phyloP scores from a whole-genome alignment of 2,113 vertebrate genomes.

The Silurus meridionalis region DNA sequence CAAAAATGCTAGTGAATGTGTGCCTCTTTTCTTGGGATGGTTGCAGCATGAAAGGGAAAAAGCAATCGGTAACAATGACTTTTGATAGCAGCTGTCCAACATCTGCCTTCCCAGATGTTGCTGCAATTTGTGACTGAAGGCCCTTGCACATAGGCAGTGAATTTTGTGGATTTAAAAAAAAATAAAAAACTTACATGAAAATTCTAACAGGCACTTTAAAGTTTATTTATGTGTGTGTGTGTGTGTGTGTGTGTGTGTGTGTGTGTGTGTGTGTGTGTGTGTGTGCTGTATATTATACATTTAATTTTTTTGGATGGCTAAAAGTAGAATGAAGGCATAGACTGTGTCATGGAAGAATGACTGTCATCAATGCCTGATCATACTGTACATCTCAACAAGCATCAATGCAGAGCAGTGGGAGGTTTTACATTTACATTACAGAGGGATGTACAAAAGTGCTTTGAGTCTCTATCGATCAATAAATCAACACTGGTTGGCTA shows the following conservation, averaged over 20 bases:
- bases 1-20: not conserved
- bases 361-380: not conserved
- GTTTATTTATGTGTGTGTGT: no score
- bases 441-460: no score
- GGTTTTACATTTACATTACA: conserved; percentile 31
- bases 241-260: no score
- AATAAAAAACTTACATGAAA: not conserved
- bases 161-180: not conserved
- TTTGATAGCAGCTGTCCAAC: conserved; percentile 7
- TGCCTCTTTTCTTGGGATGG: not conserved
- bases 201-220: not conserved
- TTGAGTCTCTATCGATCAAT: no score
- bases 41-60: not conserved
- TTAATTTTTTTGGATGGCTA: not conserved
- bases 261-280: no score
- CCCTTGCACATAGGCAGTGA: not conserved
- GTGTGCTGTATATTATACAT: not conserved
- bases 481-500: no score
- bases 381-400: not conserved
- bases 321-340: not conserved
- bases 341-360: not conserved
- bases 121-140: not conserved
- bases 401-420: conserved; percentile 23
- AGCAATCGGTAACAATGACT: not conserved
- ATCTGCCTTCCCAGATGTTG: conserved; percentile 11